These are phyloP conservation scores for Protomyctophum bolini DNA, from an alignment of 2,113 vertebrate genomes.

Conservation along the genomic window DNA sequence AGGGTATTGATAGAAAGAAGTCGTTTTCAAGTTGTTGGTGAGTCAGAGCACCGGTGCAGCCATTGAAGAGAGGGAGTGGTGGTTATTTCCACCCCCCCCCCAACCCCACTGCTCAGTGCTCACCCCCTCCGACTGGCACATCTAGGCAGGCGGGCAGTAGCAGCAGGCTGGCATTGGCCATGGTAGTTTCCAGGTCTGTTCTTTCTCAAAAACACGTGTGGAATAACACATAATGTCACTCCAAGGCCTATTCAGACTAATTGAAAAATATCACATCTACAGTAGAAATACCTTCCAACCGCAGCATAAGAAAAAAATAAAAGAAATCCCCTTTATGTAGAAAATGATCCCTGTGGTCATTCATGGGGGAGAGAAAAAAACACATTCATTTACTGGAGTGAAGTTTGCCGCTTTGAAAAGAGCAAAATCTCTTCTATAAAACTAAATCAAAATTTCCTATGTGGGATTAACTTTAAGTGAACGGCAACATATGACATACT, in stretches of 20 bases:
- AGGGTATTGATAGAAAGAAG: conserved; percentile 52
- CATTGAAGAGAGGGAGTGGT: conserved; percentile 42
- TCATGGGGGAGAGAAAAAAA: conserved; percentile 8
- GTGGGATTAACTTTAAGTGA: conserved; percentile 21
- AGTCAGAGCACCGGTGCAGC: conserved; percentile 56
- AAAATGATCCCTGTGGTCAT: conserved; percentile 22
- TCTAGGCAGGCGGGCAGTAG: neutral
- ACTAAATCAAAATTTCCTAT: conserved; percentile 54
- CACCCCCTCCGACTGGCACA: conserved; percentile 48
- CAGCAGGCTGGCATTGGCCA: conserved; percentile 51
- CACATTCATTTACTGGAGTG: conserved; percentile 15
- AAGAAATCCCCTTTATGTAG: neutral
- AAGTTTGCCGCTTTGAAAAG: conserved; percentile 27
- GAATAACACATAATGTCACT: conserved; percentile 44
- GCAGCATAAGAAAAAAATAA: conserved; percentile 15
- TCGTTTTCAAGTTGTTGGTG: conserved; percentile 51
- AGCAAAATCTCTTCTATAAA: conserved; percentile 32
- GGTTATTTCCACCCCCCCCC: conserved; percentile 49
- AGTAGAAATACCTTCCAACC: conserved; percentile 47
- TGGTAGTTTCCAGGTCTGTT: conserved; percentile 64
- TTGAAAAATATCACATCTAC: conserved; percentile 51
- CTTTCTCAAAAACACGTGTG: conserved; percentile 51
- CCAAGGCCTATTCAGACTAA: conserved; percentile 19
- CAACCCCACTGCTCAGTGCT: too few species aligned
- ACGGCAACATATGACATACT: conserved; percentile 25